Percentiles rank a stretch among this genome's conserved stretches.
phyloP scores from a whole-genome alignment of 2,113 vertebrate genomes.

The Urocitellus parryii region DNA sequence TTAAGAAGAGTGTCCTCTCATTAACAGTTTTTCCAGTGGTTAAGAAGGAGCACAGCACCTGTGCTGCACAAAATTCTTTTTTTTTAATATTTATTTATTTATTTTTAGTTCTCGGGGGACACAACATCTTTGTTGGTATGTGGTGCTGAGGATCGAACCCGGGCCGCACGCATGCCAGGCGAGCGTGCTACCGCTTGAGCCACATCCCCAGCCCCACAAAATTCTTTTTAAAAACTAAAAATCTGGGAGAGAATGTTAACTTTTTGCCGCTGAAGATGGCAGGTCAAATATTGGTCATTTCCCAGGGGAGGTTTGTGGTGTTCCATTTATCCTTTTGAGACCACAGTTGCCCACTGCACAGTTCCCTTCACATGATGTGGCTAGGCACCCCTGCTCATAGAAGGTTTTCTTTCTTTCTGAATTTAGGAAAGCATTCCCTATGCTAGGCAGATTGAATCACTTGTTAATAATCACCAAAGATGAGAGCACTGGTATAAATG shows the following conservation, averaged over 20 bases:
- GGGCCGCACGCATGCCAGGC: too few species aligned
- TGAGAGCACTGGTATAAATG: slow-evolving; percentile 43
- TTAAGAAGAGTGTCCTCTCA: not conserved
- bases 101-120: too few species aligned
- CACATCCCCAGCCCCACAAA: too few species aligned
- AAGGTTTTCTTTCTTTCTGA: slow-evolving; percentile 37
- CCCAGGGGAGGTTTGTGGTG: not conserved
- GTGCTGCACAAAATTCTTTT: slow-evolving; percentile 29
- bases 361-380: not conserved
- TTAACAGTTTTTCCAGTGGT: slow-evolving; percentile 20
- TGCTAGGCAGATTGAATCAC: slow-evolving; percentile 17
- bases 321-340: slow-evolving; percentile 63
- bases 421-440: slow-evolving; percentile 46
- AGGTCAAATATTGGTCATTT: slow-evolving; percentile 68
- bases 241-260: slow-evolving; percentile 21
- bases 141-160: too few species aligned
- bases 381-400: not conserved
- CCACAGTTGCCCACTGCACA: slow-evolving; percentile 54
- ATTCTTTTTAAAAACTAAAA: slow-evolving; percentile 50
- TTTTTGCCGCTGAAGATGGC: not conserved
- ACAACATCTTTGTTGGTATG: too few species aligned
- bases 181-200: too few species aligned
- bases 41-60: slow-evolving; percentile 21
- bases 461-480: slow-evolving; percentile 44
- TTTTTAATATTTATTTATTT: too few species aligned